Conservation (phyloP, 2,113 vertebrate species). For the Protobothrops mucrosquamatus region DNA sequence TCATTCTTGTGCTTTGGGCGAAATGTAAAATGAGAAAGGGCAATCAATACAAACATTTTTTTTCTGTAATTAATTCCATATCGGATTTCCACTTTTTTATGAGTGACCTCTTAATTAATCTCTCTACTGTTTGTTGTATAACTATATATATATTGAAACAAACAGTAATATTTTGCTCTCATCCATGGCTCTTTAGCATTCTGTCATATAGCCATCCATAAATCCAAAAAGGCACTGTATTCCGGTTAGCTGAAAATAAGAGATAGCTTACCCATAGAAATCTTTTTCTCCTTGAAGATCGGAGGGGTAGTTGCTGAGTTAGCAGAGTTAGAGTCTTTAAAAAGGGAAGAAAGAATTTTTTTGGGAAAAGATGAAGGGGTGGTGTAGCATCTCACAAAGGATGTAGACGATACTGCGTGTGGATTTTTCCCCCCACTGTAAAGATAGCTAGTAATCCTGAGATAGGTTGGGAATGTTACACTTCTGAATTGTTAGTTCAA, state of each 20-base stretch:
- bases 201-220: not conserved
- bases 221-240: not conserved
- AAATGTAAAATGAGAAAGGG: not conserved
- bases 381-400: not conserved
- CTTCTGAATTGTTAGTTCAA: not conserved
- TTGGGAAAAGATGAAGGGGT: not conserved
- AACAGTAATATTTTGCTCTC: not conserved
- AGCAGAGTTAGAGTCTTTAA: not conserved
- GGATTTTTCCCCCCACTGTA: not conserved
- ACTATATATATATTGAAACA: not conserved
- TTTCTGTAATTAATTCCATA: not conserved
- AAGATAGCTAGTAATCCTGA: not conserved
- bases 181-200: not conserved
- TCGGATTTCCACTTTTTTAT: not conserved
- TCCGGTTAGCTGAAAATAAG: not conserved
- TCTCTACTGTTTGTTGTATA: not conserved
- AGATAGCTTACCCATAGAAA: not conserved
- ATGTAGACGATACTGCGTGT: not conserved
- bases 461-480: not conserved
- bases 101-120: not conserved
- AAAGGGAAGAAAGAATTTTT: not conserved
- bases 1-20: not conserved
- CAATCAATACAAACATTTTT: not conserved
- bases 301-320: not conserved
- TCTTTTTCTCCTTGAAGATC: not conserved